Conservation (phyloP, 2,888 invertebrate species). For the Caenorhabditis sp. region DNA sequence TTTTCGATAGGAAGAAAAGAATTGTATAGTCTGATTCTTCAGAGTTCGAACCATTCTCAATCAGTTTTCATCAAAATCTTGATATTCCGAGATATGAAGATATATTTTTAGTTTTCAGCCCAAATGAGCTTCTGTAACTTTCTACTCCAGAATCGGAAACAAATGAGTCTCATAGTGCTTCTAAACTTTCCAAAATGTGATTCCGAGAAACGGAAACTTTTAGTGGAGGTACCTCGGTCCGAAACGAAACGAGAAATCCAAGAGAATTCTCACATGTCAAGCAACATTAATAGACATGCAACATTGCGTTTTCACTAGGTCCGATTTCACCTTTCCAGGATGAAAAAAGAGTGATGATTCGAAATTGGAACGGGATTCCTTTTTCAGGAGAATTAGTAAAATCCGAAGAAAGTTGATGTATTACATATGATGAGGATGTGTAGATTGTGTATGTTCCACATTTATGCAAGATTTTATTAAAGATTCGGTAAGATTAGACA, state of each 20-base stretch:
- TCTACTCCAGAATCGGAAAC: no score
- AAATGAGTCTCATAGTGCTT: no score
- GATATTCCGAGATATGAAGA: no score
- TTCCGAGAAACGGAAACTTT: conserved; percentile 12
- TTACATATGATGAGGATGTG: conserved; percentile 42
- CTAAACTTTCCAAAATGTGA: neutral
- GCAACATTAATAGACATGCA: conserved; percentile 62
- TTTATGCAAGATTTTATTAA: conserved; percentile 44
- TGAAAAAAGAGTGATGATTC: neutral
- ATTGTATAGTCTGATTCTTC: no score
- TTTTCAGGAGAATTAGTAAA: neutral
- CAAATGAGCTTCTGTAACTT: no score
- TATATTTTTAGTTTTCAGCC: no score
- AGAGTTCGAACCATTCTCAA: no score
- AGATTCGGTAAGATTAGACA: conserved; percentile 48
- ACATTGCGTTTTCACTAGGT: conserved; percentile 35
- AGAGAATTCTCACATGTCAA: conserved; percentile 34
- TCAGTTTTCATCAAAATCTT: no score
- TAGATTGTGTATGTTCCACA: conserved; percentile 41
- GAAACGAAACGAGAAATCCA: conserved; percentile 30
- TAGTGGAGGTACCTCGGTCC: neutral
- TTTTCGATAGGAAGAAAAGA: no score
- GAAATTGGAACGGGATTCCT: conserved; percentile 2
- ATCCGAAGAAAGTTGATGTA: conserved; percentile 14
- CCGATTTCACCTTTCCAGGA: conserved; percentile 5